Conservation (phyloP, 2,797 vertebrate species). For the Erpetoichthys calabaricus region DNA sequence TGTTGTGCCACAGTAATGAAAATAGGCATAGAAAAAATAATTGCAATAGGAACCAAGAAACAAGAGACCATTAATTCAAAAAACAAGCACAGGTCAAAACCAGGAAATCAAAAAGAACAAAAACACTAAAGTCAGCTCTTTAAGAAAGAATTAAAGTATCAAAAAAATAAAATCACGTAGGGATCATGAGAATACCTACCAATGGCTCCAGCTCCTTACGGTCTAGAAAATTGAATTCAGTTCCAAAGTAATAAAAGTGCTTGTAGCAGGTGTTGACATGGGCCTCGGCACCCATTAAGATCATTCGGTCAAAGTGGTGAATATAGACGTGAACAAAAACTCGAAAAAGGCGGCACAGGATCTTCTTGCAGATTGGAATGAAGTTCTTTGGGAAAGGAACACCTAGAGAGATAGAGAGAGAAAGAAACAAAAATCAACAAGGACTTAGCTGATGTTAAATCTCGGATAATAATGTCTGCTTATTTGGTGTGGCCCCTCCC, state of each 20-base stretch:
- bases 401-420: slow-evolving; percentile 30
- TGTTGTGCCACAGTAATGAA: too few relatives aligned
- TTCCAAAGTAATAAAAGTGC: slow-evolving; percentile 76
- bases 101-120: too few relatives aligned
- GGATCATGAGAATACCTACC: slow-evolving; percentile 40
- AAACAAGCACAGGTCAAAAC: too few relatives aligned
- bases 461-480: too few relatives aligned
- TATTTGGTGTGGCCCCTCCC: not conserved
- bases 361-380: slow-evolving; percentile 75
- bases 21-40: too few relatives aligned
- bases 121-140: too few relatives aligned
- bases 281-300: slow-evolving; percentile 67
- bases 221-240: slow-evolving; percentile 68
- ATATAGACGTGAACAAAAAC: slow-evolving; percentile 77
- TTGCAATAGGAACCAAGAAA: too few relatives aligned
- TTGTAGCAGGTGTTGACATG: slow-evolving; percentile 80
- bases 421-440: not conserved
- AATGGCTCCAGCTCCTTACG: slow-evolving; percentile 70
- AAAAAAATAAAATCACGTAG: too few relatives aligned
- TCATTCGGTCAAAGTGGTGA: slow-evolving; percentile 71
- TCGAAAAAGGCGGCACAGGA: slow-evolving; percentile 65
- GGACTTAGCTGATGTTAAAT: too few relatives aligned
- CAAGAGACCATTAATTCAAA: too few relatives aligned
- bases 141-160: too few relatives aligned
- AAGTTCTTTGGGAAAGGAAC: slow-evolving; percentile 77